Percentiles rank a stretch among this genome's conserved stretches.
These are phyloP conservation scores for Iselma pallidipennis DNA, from an alignment of 2,888 invertebrate genomes.

Conservation along the genomic window DNA sequence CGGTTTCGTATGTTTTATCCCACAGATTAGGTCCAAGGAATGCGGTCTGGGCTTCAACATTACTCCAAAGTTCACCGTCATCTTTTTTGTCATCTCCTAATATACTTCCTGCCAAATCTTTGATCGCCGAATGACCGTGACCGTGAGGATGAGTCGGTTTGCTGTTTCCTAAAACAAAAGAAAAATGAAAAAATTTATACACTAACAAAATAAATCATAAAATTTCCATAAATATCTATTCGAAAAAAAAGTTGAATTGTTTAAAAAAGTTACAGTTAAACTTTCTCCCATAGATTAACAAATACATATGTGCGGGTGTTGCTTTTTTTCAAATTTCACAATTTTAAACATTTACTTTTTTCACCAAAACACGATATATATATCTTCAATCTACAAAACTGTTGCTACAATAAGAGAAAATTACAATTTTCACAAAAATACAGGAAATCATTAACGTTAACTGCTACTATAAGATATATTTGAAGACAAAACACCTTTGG, in stretches of 20 bases:
- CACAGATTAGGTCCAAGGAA: conserved; percentile 95
- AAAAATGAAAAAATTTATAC: neutral
- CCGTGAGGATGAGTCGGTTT: conserved; percentile 56
- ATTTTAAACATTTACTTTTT: neutral
- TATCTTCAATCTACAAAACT: too few species aligned
- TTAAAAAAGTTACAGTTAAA: neutral
- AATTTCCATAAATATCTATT: neutral
- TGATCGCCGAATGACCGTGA: conserved; percentile 55
- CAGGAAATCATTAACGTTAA: too few species aligned
- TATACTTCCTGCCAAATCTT: conserved; percentile 54
- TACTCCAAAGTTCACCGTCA: conserved; percentile 82
- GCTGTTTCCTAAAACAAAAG: conserved; percentile 53
- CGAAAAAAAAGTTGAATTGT: neutral
- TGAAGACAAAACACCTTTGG: too few species aligned
- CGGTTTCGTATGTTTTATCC: conserved; percentile 95
- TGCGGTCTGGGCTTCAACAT: conserved; percentile 90
- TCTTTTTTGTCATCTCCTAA: conserved; percentile 75
- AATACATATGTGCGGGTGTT: neutral
- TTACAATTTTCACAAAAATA: too few species aligned
- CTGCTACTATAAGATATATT: too few species aligned
- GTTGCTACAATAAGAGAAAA: too few species aligned
- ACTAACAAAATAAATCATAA: neutral
- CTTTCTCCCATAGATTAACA: too few species aligned
- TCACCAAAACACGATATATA: too few species aligned
- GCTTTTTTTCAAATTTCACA: neutral